These are phyloP conservation scores for Nicator chloris DNA, from an alignment of 2,113 vertebrate species.

Conservation along the genomic window DNA sequence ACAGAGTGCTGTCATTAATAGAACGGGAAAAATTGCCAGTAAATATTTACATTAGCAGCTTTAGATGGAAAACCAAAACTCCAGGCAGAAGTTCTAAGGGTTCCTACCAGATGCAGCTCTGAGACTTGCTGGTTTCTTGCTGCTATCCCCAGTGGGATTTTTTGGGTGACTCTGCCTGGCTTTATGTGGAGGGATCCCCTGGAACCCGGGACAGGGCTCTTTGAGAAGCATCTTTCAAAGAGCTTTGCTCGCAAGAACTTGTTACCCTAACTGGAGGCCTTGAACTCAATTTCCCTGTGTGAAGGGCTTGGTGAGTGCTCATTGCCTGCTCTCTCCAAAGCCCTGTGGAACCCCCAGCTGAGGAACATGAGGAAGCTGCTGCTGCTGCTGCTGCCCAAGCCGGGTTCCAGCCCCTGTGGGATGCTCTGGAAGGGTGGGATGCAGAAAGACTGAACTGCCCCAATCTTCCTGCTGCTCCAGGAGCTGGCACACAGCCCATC, in stretches of 20 bases:
- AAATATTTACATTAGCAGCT: constrained; percentile 43
- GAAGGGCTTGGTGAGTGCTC: too few species aligned
- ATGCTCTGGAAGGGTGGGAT: not conserved
- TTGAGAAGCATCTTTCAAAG: not conserved
- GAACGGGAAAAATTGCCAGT: constrained; percentile 14
- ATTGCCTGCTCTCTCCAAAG: not conserved
- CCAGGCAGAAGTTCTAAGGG: not conserved
- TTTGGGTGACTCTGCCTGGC: not conserved
- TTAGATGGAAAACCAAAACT: constrained; percentile 31
- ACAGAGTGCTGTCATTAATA: not conserved
- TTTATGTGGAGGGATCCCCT: not conserved
- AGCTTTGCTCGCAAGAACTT: not conserved
- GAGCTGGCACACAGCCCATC: not conserved
- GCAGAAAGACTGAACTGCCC: not conserved
- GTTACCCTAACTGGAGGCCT: not conserved
- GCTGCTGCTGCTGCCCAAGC: not conserved
- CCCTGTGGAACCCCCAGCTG: not conserved
- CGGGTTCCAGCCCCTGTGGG: not conserved
- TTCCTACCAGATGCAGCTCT: not conserved
- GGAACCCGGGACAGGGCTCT: not conserved
- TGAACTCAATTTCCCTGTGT: accelerated
- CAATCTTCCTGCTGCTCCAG: not conserved
- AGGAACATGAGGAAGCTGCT: not conserved
- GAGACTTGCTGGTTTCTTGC: not conserved
- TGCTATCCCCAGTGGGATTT: not conserved